Evolutionary conservation across 1,140 invertebrate species (phyloP).

Genomic region (Medauroidea extradentata): DNA sequence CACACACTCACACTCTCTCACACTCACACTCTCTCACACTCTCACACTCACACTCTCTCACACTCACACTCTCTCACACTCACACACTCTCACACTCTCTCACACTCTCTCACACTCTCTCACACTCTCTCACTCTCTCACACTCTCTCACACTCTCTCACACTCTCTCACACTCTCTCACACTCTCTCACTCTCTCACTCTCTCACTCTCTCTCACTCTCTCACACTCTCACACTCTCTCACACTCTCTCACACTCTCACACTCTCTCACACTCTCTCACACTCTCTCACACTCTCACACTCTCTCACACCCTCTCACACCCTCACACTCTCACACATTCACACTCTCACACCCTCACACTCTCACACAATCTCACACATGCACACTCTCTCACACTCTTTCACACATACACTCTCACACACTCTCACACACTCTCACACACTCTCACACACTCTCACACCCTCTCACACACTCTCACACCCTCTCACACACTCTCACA

Average conservation of each 20-base stretch:
- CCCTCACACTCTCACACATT: too few relatives aligned
- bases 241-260: background rate
- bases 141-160: conserved; percentile 1
- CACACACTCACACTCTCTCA: conserved; percentile 4
- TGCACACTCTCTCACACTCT: background rate
- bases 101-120: conserved; percentile 1
- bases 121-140: background rate
- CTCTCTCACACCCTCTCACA: too few relatives aligned
- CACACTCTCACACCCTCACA: background rate
- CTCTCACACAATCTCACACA: background rate
- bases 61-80: conserved; percentile 2
- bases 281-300: background rate
- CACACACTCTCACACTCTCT: background rate
- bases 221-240: conserved; percentile 3
- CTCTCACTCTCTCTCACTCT: background rate
- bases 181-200: conserved; percentile 3
- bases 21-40: background rate
- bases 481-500: too few relatives aligned
- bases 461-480: too few relatives aligned
- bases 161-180: background rate
- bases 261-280: background rate
- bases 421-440: background rate
- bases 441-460: background rate
- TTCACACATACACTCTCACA: too few relatives aligned
- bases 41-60: conserved; percentile 2